phyloP scores from a whole-genome alignment of 2,797 vertebrate species.

The Microctenopoma lineatum region DNA sequence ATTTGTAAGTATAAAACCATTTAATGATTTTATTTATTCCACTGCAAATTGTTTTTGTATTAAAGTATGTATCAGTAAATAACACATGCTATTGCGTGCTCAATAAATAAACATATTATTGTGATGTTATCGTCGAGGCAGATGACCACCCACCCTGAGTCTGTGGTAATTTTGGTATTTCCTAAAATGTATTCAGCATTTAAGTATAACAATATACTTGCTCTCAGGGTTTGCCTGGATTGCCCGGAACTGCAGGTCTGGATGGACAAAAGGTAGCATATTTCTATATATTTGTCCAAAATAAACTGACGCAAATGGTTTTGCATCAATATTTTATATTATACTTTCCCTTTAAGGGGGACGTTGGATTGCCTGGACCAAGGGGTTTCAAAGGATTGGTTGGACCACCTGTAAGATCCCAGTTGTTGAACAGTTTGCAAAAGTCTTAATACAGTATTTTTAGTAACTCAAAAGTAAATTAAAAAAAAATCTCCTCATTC shows the following conservation, averaged over 20 bases:
- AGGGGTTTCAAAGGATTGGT: conserved; percentile 86
- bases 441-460: too few species aligned
- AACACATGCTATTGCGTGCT: conserved; percentile 1
- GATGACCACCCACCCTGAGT: too few species aligned
- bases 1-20: conserved; percentile 49
- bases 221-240: conserved; percentile 90
- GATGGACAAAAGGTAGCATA: conserved; percentile 87
- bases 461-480: neutral
- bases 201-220: conserved; percentile 9
- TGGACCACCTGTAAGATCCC: conserved; percentile 86
- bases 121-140: too few species aligned
- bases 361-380: conserved; percentile 86
- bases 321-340: neutral
- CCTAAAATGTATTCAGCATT: neutral
- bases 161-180: neutral
- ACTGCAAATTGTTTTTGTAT: conserved; percentile 13
- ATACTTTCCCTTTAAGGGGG: conserved; percentile 84
- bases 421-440: conserved; percentile 20
- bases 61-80: conserved; percentile 37
- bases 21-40: neutral
- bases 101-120: neutral
- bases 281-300: neutral
- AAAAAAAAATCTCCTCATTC: conserved; percentile 12
- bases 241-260: conserved; percentile 88
- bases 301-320: neutral